A percentile compares a stretch with the other conserved stretches of the same genome.
phyloP scores from a whole-genome alignment of 2,113 vertebrate genomes.

The Caranx ignobilis region DNA sequence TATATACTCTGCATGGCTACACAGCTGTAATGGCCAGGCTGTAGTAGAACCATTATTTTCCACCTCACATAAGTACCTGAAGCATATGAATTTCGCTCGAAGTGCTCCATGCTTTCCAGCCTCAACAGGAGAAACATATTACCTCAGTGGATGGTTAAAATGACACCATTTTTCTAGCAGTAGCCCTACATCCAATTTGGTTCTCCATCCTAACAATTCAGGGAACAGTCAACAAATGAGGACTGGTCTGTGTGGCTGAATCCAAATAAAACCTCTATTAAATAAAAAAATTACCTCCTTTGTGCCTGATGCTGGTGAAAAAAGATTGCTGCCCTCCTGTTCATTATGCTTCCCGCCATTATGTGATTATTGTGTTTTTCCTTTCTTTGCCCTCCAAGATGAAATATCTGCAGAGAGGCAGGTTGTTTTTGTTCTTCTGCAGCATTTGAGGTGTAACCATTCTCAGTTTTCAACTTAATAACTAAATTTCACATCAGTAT shows the following conservation, averaged over 20 bases:
- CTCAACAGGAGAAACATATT: conserved; percentile 1
- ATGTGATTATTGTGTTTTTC: conserved; percentile 55
- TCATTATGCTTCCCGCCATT: conserved; percentile 58
- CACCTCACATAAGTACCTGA: conserved; percentile 32
- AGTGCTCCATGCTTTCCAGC: conserved; percentile 25
- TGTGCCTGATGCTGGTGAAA: conserved; percentile 36
- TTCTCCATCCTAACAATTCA: conserved; percentile 50
- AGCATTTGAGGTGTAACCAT: conserved; percentile 13
- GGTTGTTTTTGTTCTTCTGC: conserved; percentile 43
- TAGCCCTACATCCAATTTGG: conserved; percentile 53
- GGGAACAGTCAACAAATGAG: conserved; percentile 55
- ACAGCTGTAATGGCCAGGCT: conserved; percentile 15
- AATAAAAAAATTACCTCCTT: conserved; percentile 42
- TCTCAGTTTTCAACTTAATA: not conserved
- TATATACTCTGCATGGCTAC: not conserved
- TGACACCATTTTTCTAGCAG: conserved; percentile 56
- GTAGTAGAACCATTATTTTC: conserved; percentile 33
- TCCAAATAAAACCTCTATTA: conserved; percentile 63
- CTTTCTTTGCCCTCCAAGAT: conserved; percentile 38
- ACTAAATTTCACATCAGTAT: not conserved
- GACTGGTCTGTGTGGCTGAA: conserved; percentile 38
- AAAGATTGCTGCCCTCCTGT: conserved; percentile 44
- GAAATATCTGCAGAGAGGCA: conserved; percentile 44
- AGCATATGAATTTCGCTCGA: conserved; percentile 31
- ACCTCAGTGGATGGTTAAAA: conserved; percentile 49